Conservation (phyloP, 2,797 vertebrate species). For the Epinephelus awoara region DNA sequence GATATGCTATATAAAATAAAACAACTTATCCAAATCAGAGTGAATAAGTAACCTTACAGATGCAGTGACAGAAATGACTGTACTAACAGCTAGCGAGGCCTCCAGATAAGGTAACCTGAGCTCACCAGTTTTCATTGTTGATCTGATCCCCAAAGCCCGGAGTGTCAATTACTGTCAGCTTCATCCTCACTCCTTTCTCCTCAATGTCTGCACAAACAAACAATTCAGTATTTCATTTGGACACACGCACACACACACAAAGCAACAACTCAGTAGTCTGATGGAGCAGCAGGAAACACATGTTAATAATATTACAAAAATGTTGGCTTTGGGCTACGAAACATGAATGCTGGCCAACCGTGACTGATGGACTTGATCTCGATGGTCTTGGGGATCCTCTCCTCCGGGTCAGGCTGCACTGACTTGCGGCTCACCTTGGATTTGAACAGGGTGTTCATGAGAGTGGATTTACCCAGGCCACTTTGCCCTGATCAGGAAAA, state of each 20-base stretch:
- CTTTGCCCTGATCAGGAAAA: conserved; percentile 91
- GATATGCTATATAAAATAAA: too few relatives aligned
- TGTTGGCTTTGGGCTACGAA: conserved; percentile 9
- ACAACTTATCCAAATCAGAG: neutral
- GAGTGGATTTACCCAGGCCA: conserved; percentile 95
- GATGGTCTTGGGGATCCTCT: conserved; percentile 96
- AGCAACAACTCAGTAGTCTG: neutral
- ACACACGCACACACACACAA: neutral
- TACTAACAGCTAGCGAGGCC: neutral
- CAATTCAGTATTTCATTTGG: neutral
- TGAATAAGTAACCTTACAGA: neutral
- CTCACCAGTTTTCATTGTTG: conserved; percentile 99
- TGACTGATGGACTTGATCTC: conserved; percentile 98
- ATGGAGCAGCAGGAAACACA: conserved; percentile 6
- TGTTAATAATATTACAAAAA: neutral
- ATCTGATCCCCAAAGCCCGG: conserved; percentile 98
- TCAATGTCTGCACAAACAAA: conserved; percentile 89
- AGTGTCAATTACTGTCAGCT: conserved; percentile 96
- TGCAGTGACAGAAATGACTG: neutral
- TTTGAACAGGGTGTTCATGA: conserved; percentile 99
- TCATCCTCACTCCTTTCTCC: conserved; percentile 98
- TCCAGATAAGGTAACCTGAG: neutral
- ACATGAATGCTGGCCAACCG: conserved; percentile 77
- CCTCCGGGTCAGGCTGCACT: conserved; percentile 88
- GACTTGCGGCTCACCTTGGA: conserved; percentile 98